Base-by-base conservation (phyloP, 2,888 invertebrate species). In the Sceliomorpha sp. region DNA sequence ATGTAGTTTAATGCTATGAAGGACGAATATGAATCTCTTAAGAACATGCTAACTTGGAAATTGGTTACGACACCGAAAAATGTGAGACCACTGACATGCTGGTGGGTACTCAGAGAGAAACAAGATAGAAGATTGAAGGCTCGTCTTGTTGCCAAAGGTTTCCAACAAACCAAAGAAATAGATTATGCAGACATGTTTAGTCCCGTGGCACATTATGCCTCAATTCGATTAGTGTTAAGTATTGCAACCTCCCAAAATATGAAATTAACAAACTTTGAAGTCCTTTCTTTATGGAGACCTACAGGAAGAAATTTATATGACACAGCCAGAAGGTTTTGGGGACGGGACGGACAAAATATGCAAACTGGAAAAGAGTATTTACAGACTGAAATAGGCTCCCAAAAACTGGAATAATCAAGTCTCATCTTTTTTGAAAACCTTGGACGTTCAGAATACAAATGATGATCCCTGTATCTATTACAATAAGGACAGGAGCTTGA, bases 371-470 rank as follows among this genome's bases (percentile, higher is more conserved):
- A 77, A 72, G 63, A 76, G 75, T 58, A 36, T 81, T 9, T 80
- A 80, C 59, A 78, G 81, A 15, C 47, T 80, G 15, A 78, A 80
- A 48, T 79, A 81, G 72, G 72, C 80, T 2, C 74, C 78, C 29
- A 75, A 77, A 58, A 47, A 66, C 26, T 80, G 76, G 74, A 77
- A 80, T 42, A 37, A 72, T 10, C 76, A 51, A 36, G 58, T 80
- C 12, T 42, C 73, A 36, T 48, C 51, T 17, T 73, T 63, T 44
- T 58, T 77, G n/a, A 66, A 76, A 47, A 48, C 60, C 17, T 12
- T 78, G 4, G 58, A 51, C 45, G 63, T 79, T 29, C 36, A 51
- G 17, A 53, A 63, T 20, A 75, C 74, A 6, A 78, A 78, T 62
- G 77, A 77, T 56, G 75, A 77, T 48, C 76, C 76, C 1, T 77